phyloP scores from a whole-genome alignment of 2,888 invertebrate species.

The Petrolisthes cinctipes region DNA sequence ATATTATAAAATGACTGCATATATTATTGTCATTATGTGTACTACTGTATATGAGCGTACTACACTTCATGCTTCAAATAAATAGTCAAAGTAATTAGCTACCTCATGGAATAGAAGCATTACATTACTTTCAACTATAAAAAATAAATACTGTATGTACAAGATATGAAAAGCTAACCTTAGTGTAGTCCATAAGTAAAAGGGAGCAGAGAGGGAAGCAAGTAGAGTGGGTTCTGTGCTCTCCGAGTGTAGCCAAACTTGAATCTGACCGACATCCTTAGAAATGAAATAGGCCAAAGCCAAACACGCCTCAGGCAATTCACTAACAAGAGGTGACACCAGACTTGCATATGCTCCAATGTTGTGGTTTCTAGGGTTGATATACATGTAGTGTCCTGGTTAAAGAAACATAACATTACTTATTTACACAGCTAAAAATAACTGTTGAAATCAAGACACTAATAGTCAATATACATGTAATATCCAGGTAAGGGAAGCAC shows the following conservation, averaged over 20 bases:
- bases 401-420: neutral
- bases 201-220: constrained; percentile 29
- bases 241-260: constrained; percentile 28
- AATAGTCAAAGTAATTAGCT: too few relatives aligned
- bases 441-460: too few relatives aligned
- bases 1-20: too few relatives aligned
- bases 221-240: constrained; percentile 6
- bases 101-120: too few relatives aligned
- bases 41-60: too few relatives aligned
- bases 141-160: neutral
- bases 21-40: too few relatives aligned
- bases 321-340: constrained; percentile 24
- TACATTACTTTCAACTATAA: neutral
- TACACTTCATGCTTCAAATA: too few relatives aligned
- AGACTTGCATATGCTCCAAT: constrained; percentile 26
- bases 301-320: constrained; percentile 40
- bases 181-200: constrained; percentile 30
- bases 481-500: neutral
- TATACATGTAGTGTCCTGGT: constrained; percentile 52
- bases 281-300: constrained; percentile 42
- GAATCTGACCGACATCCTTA: neutral
- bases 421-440: too few relatives aligned
- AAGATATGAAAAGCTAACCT: constrained; percentile 18
- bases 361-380: neutral
- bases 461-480: too few relatives aligned